A percentile compares a stretch with the other conserved stretches of the same genome.
These are phyloP conservation scores for Neodiprion virginianus DNA, from an alignment of 1,140 invertebrate species.

Conservation along the genomic window DNA sequence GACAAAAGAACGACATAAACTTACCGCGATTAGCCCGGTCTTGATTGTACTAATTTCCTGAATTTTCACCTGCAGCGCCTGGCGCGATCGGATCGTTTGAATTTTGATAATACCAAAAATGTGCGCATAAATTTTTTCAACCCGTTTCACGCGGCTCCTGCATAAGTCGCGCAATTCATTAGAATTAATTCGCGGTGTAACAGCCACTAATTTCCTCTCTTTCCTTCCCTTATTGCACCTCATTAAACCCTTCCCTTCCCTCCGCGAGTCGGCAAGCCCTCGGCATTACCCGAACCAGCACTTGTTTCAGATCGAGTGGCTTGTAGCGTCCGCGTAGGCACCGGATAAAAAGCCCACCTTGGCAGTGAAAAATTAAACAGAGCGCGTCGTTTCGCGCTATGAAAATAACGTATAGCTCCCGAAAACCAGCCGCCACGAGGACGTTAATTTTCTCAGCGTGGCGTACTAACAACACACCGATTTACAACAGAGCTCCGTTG, in stretches of 20 bases:
- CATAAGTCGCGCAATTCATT: neutral
- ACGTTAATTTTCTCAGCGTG: no score
- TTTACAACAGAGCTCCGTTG: no score
- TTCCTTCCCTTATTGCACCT: neutral
- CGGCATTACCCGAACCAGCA: neutral
- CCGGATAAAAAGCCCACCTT: neutral
- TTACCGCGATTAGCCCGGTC: neutral
- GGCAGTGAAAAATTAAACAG: neutral
- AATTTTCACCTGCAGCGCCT: neutral
- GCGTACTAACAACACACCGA: no score
- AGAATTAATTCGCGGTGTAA: neutral
- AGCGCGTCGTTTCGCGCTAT: neutral
- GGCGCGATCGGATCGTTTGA: neutral
- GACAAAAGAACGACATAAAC: neutral
- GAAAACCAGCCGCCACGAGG: no score
- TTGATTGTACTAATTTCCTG: neutral
- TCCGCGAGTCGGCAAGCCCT: neutral
- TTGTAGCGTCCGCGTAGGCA: neutral
- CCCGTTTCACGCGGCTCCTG: no score
- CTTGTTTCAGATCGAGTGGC: constrained; percentile 2
- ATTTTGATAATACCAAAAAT: neutral
- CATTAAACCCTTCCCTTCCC: neutral
- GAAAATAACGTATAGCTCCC: no score
- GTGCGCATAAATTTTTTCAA: no score
- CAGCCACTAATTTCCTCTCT: neutral